Evolutionary conservation across 2,797 vertebrate species (phyloP), one percentile per base, ranked within the genome.

Genomic region (Gobio occitaniae): DNA sequence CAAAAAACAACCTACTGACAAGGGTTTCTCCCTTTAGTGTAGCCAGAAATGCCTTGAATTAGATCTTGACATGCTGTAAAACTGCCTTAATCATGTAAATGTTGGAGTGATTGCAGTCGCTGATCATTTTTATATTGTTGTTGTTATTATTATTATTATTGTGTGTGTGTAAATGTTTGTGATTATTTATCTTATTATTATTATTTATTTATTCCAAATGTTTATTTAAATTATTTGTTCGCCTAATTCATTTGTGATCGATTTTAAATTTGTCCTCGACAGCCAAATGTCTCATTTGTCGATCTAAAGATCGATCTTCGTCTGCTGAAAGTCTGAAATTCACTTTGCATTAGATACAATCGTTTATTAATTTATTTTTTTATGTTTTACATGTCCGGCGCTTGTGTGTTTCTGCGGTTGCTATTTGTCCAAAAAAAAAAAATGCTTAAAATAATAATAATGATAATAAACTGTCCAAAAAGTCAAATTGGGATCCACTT

Each of bases 11-110:
- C 95, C 94, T 91, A 92, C 91, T 92, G 65, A 79, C 83, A 91
- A 93, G 90, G 88, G 84, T 93, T 94, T 93, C 93, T 93, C 93
- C 87, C 84, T 93, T 94, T 97, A 97, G 96, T 90, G 90, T 97
- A 97, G 96, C 96, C 96, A 94, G 92, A 94, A 96, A 96, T 97
- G 97, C 97, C 97, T 98, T 94, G 94, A 95, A 94, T 95, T 94
- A 94, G 95, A 89, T 90, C 93, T 94, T 88, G 80, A 94, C 88
- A 90, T 93, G 96, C 96, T 96, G 95, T 96, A 96, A 94, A 94
- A 94, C 94, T 96, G 96, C 97, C 97, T 98, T 97, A 97, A 90
- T 89, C 92, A 92, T 89, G 93, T 93, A 93, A 90, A 91, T 86
- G 82, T 92, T 38, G 90, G 91, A 90, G 91, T 92, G 88, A 91